Evolutionary conservation across 2,888 invertebrate species (phyloP).

Genomic region (Volucella bombylans): DNA sequence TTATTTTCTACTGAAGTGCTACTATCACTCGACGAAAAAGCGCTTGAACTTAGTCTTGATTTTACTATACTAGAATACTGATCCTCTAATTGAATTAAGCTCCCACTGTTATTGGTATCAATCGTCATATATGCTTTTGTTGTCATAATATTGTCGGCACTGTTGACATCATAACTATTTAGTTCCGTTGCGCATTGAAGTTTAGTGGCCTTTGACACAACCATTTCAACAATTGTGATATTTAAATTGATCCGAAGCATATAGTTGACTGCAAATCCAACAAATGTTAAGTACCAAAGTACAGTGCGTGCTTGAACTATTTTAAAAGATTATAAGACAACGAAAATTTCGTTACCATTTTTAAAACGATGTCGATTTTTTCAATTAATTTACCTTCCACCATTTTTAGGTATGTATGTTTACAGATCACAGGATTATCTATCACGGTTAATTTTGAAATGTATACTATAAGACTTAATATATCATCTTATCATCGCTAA

Average conservation of each 20-base stretch:
- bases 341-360: background rate
- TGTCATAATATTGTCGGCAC: slow-evolving; percentile 7
- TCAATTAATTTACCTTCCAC: slow-evolving; percentile 44
- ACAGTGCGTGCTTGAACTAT: slow-evolving; percentile 82
- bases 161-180: slow-evolving; percentile 18
- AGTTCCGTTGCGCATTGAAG: slow-evolving; percentile 30
- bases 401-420: slow-evolving; percentile 26
- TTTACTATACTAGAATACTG: slow-evolving; percentile 19
- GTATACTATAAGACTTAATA: background rate
- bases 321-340: slow-evolving; percentile 18
- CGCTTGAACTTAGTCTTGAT: slow-evolving; percentile 19
- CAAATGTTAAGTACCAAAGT: slow-evolving; percentile 86
- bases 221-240: slow-evolving; percentile 88
- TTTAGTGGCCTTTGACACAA: slow-evolving; percentile 75
- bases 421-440: slow-evolving; percentile 1
- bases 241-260: slow-evolving; percentile 87
- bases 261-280: slow-evolving; percentile 87
- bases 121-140: slow-evolving; percentile 20
- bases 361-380: background rate
- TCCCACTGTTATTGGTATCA: slow-evolving; percentile 45
- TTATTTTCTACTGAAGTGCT: slow-evolving; percentile 18
- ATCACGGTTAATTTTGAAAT: background rate
- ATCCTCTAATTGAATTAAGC: slow-evolving; percentile 58
- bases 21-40: background rate
- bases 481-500: slow-evolving; percentile 17